Base-by-base conservation (phyloP, 2,888 invertebrate genomes). In the Thera obeliscata region DNA sequence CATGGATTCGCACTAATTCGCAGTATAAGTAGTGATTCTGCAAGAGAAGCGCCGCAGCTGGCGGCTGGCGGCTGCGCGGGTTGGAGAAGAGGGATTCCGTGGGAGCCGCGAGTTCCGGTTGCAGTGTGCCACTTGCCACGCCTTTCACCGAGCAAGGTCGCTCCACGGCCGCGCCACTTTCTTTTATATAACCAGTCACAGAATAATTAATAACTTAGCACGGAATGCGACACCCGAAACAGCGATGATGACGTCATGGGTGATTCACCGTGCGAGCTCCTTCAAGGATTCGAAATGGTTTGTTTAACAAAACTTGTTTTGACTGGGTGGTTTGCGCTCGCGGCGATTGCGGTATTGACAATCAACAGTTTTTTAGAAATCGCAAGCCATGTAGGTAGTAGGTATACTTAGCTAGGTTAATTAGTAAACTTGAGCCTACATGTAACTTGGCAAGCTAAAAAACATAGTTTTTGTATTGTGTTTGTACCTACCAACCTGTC, bases 121-220 rank as follows among this genome's bases (percentile, higher is more conserved):
- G 59, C 69, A 52, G 88, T 91, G 91, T 86, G 87, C 91, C 85
- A 92, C 89, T 91, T 91, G 89, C 86, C 86, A 82, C 87, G 88
- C 93, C 93, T 93, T 93, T 93, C 92, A 92, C 92, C 91, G 66
- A 67, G 84, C 87, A 91, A 93, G 93, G 93, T 93, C 93, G 93
- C 81, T 76, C 78, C 87, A 88, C 88, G 91, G 87, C 91, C 91
- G 89, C 85, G 89, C 91, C 87, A 93, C 93, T 93, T 93, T 93
- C 93, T 91, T 93, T 91, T 90, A 91, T 90, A 90, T 89, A 91
- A 89, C 90, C 84, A 83, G 56, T n/a, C 66, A 62, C 52, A 46
- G 52, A 55, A 84, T 84, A 74, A 66, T 73, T 75, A 71, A 38
- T 52, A 61, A 36, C 46, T 54, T 36, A 52, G 46, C 48, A 56